Evolutionary conservation across 2,888 invertebrate species (phyloP).

Genomic region (Drosophila subsilvestris): DNA sequence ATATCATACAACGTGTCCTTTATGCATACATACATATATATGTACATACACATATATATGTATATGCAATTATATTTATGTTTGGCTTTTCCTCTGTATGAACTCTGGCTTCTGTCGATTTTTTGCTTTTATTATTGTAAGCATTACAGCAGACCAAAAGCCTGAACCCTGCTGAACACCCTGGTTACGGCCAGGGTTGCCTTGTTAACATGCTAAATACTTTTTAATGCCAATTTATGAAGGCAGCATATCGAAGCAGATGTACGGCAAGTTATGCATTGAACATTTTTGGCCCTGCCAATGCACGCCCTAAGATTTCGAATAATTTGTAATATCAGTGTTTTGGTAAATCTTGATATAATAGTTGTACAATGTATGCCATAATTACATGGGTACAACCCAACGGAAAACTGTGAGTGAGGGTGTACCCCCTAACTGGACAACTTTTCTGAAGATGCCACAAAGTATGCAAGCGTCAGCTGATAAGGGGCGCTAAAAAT

Average conservation of each 20-base stretch:
- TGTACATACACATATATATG: slow-evolving; percentile 24
- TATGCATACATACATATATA: slow-evolving; percentile 24
- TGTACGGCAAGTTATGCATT: no score
- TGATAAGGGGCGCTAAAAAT: slow-evolving; percentile 58
- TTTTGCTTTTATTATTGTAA: slow-evolving; percentile 56
- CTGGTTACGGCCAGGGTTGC: slow-evolving; percentile 21
- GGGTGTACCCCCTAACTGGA: slow-evolving; percentile 3
- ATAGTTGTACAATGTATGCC: background rate
- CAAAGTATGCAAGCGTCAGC: slow-evolving; percentile 53
- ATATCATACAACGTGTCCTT: slow-evolving; percentile 42
- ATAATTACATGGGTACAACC: background rate
- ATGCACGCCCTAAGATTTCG: no score
- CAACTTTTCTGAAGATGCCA: slow-evolving; percentile 24
- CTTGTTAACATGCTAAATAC: slow-evolving; percentile 77
- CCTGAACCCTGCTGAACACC: slow-evolving; percentile 5
- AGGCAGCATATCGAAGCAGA: slow-evolving; percentile 10
- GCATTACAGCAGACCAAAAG: no score
- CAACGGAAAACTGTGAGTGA: background rate
- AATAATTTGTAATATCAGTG: background rate
- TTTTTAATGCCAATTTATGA: slow-evolving; percentile 69
- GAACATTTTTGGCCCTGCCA: no score
- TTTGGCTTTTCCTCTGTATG: slow-evolving; percentile 38
- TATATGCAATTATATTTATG: slow-evolving; percentile 30
- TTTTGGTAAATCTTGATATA: background rate
- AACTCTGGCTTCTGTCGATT: slow-evolving; percentile 58